Conservation (phyloP, 2,888 invertebrate species). For the Conops quadrifasciatus region DNA sequence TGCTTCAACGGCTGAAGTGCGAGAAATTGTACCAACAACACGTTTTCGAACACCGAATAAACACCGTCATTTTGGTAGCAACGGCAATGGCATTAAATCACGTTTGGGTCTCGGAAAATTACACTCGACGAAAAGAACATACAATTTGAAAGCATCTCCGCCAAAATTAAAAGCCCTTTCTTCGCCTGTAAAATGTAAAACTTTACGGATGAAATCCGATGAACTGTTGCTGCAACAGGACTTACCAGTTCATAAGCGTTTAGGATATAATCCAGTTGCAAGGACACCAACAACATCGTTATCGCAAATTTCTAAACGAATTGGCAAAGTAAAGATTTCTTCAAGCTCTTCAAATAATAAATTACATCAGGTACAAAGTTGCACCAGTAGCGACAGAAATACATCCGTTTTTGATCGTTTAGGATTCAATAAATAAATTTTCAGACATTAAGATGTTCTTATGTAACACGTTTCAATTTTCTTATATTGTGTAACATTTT, state of each 20-base stretch:
- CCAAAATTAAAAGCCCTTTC: conserved; percentile 47
- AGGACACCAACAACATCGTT: conserved; percentile 33
- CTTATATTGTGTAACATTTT: no score
- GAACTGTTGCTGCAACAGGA: conserved; percentile 54
- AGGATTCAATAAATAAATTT: conserved; percentile 54
- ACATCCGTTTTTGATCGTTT: conserved; percentile 60
- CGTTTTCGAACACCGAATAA: conserved; percentile 43
- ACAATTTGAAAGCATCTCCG: conserved; percentile 57
- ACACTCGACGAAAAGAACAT: conserved; percentile 57
- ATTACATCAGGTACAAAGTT: conserved; percentile 4
- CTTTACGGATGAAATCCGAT: conserved; percentile 61
- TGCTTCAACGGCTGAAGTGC: conserved; percentile 64
- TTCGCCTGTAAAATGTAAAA: conserved; percentile 53
- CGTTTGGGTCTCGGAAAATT: conserved; percentile 57
- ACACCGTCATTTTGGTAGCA: conserved; percentile 35
- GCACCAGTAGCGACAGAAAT: conserved; percentile 29
- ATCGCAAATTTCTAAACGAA: conserved; percentile 49
- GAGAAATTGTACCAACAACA: conserved; percentile 59
- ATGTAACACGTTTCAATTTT: no score
- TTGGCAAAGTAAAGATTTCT: conserved; percentile 49
- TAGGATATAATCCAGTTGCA: conserved; percentile 47
- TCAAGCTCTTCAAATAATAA: conserved; percentile 21
- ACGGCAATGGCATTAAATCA: conserved; percentile 50
- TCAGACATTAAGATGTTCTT: no score
- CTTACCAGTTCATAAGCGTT: conserved; percentile 58